Conservation (phyloP, 2,797 vertebrate genomes). For the Sternotherus odoratus region DNA sequence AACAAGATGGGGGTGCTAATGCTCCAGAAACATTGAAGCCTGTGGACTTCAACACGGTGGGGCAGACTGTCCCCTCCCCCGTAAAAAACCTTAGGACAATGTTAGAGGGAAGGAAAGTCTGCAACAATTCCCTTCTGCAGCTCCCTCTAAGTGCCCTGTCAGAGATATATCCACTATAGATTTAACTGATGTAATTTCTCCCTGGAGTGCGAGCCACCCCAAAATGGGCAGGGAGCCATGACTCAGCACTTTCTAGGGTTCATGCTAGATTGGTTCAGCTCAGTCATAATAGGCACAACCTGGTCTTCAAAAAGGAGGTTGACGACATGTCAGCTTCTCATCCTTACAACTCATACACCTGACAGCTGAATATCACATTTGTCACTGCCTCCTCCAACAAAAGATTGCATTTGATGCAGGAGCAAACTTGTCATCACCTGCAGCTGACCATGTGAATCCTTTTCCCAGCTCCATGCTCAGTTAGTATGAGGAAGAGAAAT, state of each 20-base stretch:
- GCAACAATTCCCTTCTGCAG: fast-evolving
- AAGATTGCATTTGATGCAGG: constrained; percentile 10
- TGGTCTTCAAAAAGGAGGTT: background rate
- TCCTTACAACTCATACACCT: constrained; percentile 25
- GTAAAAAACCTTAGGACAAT: background rate
- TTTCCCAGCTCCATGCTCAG: background rate
- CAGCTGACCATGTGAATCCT: fast-evolving
- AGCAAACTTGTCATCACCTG: background rate
- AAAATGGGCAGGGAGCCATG: background rate
- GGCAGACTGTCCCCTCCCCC: background rate
- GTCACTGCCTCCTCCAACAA: constrained; percentile 27
- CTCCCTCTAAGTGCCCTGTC: background rate
- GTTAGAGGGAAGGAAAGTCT: background rate
- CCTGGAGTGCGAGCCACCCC: background rate
- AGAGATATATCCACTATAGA: background rate
- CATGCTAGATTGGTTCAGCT: background rate
- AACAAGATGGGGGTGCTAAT: background rate
- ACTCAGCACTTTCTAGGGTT: background rate
- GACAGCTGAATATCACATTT: constrained; percentile 11
- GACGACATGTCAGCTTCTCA: constrained; percentile 11
- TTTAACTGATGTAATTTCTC: background rate
- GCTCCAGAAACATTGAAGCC: background rate
- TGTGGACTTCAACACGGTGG: background rate
- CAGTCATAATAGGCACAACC: background rate
- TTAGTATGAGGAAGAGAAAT: constrained; percentile 18